phyloP scores from a whole-genome alignment of 2,888 invertebrate species.

The Acanthococcus lagerstroemiae region DNA sequence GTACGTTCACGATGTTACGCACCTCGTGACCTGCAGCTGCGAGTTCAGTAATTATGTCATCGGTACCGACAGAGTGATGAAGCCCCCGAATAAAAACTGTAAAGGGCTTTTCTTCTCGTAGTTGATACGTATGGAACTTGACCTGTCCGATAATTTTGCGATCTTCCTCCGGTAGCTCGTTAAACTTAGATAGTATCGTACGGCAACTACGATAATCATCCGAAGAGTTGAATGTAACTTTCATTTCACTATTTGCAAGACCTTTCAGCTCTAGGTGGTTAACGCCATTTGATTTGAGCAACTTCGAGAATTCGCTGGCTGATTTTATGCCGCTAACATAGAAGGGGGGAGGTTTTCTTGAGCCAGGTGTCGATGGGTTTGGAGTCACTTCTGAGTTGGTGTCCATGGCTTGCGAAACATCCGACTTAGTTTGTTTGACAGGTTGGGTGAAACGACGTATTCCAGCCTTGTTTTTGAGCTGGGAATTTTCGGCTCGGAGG shows the following conservation, averaged over 20 bases:
- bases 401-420: not conserved
- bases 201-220: not conserved
- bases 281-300: not conserved
- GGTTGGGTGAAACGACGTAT: not conserved
- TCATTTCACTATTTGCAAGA: not conserved
- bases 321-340: not conserved
- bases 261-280: not conserved
- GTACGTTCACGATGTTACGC: not conserved
- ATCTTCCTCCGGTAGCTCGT: not conserved
- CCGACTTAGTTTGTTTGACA: not conserved
- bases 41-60: not conserved
- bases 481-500: not conserved
- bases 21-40: not conserved
- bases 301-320: not conserved
- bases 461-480: not conserved
- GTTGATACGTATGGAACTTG: not conserved
- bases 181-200: not conserved
- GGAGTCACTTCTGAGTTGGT: not conserved
- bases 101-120: not conserved
- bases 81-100: not conserved
- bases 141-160: not conserved
- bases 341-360: conserved; percentile 4
- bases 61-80: not conserved
- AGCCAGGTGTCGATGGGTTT: not conserved
- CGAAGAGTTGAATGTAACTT: not conserved